phyloP scores from a whole-genome alignment of 2,797 vertebrate genomes.

The Sebastes iracundus region DNA sequence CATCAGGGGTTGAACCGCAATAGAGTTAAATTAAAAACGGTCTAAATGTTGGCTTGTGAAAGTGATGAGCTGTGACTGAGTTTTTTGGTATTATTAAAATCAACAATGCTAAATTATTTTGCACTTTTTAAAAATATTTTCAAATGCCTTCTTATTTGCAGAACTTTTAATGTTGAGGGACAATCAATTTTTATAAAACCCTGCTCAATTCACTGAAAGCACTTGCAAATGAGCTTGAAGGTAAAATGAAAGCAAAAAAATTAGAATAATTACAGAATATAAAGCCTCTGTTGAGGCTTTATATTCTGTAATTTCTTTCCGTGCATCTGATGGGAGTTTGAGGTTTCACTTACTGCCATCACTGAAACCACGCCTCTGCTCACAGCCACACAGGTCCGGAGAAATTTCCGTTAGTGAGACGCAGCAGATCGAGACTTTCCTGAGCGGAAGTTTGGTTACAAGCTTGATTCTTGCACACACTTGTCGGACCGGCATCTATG shows the following conservation, averaged over 20 bases:
- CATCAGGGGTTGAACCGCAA: too few relatives aligned
- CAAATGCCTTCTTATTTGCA: not conserved
- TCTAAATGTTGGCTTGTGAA: too few relatives aligned
- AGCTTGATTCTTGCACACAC: not conserved
- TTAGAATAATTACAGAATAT: not conserved
- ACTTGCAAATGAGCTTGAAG: conserved; percentile 11
- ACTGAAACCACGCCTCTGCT: conserved; percentile 9
- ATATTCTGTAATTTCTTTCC: not conserved
- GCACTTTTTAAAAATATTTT: not conserved
- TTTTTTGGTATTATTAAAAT: not conserved
- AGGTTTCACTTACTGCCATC: conserved; percentile 22
- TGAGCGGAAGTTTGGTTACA: not conserved
- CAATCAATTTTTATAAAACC: conserved; percentile 18
- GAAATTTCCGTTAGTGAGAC: not conserved
- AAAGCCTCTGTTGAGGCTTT: not conserved
- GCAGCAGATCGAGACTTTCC: not conserved
- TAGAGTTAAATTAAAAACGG: too few relatives aligned
- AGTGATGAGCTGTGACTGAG: too few relatives aligned
- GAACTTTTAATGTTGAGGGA: conserved; percentile 5
- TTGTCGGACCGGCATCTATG: not conserved
- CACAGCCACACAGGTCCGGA: not conserved
- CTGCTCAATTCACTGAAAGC: not conserved
- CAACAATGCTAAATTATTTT: not conserved
- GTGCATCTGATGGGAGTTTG: not conserved
- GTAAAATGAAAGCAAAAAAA: not conserved